These are phyloP conservation scores for Panthera tigris DNA, from an alignment of 2,113 vertebrate species.

Conservation along the genomic window DNA sequence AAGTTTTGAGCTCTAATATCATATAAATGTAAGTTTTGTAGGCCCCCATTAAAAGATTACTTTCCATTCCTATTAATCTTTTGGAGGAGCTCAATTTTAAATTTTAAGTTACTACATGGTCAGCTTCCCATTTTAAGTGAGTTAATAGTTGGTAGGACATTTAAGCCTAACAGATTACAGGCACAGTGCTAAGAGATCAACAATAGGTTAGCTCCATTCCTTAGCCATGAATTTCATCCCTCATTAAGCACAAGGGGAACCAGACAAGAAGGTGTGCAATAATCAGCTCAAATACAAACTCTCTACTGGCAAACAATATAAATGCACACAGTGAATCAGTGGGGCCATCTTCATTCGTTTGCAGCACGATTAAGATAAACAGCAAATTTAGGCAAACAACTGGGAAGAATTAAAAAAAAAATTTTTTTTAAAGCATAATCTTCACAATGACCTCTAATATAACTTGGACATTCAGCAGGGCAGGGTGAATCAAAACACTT, in stretches of 20 bases:
- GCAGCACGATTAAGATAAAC: neutral
- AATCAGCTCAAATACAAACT: neutral
- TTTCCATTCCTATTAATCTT: conserved; percentile 6
- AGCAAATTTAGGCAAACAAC: neutral
- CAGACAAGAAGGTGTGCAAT: neutral
- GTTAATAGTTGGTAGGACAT: neutral
- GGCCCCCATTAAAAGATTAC: neutral
- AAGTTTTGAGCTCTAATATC: neutral
- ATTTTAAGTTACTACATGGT: neutral
- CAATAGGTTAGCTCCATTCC: neutral
- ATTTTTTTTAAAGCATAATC: neutral
- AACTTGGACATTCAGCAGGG: neutral
- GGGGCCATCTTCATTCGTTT: neutral
- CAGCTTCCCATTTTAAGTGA: conserved; percentile 20
- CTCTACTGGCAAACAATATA: neutral
- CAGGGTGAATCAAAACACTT: neutral
- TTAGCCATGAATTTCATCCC: neutral
- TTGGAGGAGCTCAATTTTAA: neutral
- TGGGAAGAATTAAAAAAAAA: neutral
- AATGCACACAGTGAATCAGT: neutral
- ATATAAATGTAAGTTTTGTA: neutral
- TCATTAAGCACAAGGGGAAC: neutral
- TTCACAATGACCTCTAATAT: neutral
- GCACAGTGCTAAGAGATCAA: neutral
- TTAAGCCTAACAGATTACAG: neutral